Evolutionary conservation across 2,888 invertebrate species (phyloP), one percentile per base, ranked within the genome.

Genomic region (Acanthacorydalis orientalis): DNA sequence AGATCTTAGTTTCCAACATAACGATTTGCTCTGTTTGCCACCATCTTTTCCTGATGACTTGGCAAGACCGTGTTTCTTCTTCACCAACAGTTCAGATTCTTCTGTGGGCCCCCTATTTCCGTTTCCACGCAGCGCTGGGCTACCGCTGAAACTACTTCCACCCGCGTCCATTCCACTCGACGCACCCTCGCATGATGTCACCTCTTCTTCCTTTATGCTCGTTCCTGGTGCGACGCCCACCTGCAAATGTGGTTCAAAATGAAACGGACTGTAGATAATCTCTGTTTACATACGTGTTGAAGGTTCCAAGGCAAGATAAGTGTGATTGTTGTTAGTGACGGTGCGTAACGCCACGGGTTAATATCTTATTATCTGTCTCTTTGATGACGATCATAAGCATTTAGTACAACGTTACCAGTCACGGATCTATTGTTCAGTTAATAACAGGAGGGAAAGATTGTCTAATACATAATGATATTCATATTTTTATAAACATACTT

Each of bases 211-310:
- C 46, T 66, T 59, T 51, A 65, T 42, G 9, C 23, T 34, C 9
- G 34, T 66, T 53, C 63, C 65, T n/a, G 66, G 59, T 39, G 67
- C 66, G 47, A 66, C 61, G 50, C 67, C 67, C 33, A 64, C 67
- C 66, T 48, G 32, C 12, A 37, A 14, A 43, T 14, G 8, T n/a
- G 23, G n/a, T 23, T 23, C 23, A 23, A 23, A 23, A 23, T 23
- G 2, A 23, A 23, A 23, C 23, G 23, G 23, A 23, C 23, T 23
- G 23, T 23, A 23, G 23, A 23, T 23, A 23, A 23, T 23, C 23
- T 2, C 3, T 23, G 6, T 23, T 23, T 23, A 23, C 23, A 23
- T 6, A 23, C 23, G 23, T 23, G 23, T 23, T 23, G 6, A 23
- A 23, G 23, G 23, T 23, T 23, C 23, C 6, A 23, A 23, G 23